Evolutionary conservation across 2,888 invertebrate species (phyloP).

Genomic region (Vesta saturnalis): DNA sequence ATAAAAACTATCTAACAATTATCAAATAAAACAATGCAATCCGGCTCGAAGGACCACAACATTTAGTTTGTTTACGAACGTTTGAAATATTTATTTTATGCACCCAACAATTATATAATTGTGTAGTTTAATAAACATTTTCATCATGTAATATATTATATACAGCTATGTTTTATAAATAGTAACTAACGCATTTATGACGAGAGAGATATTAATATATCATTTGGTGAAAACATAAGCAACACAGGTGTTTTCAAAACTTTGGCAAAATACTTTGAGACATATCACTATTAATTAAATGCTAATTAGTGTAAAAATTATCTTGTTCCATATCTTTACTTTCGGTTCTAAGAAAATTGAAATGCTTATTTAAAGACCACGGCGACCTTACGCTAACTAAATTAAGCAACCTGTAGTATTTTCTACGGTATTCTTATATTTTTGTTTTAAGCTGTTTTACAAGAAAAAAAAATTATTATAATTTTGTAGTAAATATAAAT

Average conservation of each 20-base stretch:
- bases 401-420: neutral
- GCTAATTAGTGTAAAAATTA: conserved; percentile 9
- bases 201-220: neutral
- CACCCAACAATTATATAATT: too few species aligned
- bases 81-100: too few species aligned
- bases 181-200: neutral
- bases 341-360: neutral
- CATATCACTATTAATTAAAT: conserved; percentile 10
- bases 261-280: neutral
- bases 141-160: neutral
- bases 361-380: neutral
- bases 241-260: neutral
- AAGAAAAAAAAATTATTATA: too few species aligned
- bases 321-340: neutral
- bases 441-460: neutral
- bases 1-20: too few species aligned
- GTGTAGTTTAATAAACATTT: too few species aligned
- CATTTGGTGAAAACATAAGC: neutral
- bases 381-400: neutral
- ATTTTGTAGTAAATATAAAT: too few species aligned
- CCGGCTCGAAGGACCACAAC: too few species aligned
- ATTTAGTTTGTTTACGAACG: too few species aligned
- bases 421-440: neutral
- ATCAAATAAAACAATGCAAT: too few species aligned
- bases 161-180: neutral